Evolutionary conservation across 2,113 vertebrate genomes (phyloP).

Genomic region (Onychorhynchus coronatus): DNA sequence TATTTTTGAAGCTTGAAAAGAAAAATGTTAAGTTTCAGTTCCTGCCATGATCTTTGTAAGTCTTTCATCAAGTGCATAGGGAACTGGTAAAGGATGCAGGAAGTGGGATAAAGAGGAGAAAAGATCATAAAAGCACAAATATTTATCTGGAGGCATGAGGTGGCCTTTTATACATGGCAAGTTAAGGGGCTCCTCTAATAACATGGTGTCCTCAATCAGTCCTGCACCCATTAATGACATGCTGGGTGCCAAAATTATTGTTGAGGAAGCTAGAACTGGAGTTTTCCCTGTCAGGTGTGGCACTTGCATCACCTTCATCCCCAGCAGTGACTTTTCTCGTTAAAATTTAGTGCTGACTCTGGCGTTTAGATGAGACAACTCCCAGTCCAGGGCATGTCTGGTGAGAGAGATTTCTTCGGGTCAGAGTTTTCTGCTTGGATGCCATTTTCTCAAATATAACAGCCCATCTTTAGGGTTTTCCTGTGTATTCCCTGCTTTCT

Average conservation of each 20-base stretch:
- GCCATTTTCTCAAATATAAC: neutral
- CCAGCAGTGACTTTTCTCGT: neutral
- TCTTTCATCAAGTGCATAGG: slow-evolving; percentile 21
- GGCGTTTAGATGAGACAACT: neutral
- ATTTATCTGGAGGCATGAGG: neutral
- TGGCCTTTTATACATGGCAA: neutral
- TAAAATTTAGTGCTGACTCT: neutral
- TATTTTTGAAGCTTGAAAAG: slow-evolving; percentile 43
- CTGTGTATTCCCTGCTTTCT: neutral
- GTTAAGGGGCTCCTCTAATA: neutral
- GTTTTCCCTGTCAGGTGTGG: neutral
- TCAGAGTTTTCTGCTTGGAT: neutral
- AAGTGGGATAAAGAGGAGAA: neutral
- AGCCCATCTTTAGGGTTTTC: neutral
- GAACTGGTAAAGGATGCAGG: neutral
- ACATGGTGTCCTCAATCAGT: neutral
- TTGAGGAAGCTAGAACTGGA: neutral
- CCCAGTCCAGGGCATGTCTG: neutral
- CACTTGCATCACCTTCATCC: neutral
- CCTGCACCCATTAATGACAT: neutral
- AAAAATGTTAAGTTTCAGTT: slow-evolving; percentile 37
- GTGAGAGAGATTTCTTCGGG: neutral
- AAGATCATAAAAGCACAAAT: neutral
- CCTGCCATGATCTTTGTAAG: neutral
- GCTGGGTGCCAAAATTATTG: neutral